Percentiles rank a stretch among this genome's conserved stretches.
phyloP scores from a whole-genome alignment of 2,797 vertebrate species.

The Hyperoplus lanceolatus region DNA sequence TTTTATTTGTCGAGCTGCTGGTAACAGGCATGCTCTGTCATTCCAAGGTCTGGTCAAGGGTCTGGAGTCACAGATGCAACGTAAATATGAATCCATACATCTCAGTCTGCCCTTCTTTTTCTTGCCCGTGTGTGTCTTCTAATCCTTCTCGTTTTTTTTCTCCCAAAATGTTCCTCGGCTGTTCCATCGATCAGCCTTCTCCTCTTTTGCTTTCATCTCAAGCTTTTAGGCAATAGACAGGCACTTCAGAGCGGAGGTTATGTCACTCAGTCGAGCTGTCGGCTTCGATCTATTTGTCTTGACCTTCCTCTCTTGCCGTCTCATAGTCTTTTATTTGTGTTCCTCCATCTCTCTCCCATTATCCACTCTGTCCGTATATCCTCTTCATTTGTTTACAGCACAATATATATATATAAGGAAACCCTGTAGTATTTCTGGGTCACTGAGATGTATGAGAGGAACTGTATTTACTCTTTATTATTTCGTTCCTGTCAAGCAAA shows the following conservation, averaged over 20 bases:
- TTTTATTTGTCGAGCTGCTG: constrained; percentile 64
- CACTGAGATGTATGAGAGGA: constrained; percentile 86
- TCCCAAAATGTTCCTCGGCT: constrained; percentile 25
- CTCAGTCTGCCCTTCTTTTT: constrained; percentile 76
- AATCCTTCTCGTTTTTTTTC: constrained; percentile 35
- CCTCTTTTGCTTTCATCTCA: constrained; percentile 66
- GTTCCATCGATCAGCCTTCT: constrained; percentile 38
- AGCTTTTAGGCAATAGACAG: constrained; percentile 53
- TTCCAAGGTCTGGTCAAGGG: constrained; percentile 87
- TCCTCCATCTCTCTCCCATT: constrained; percentile 40
- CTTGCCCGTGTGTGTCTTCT: constrained; percentile 47
- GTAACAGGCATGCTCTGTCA: constrained; percentile 84
- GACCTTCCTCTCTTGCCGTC: constrained; percentile 38
- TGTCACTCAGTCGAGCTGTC: constrained; percentile 55
- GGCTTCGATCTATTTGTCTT: constrained; percentile 57
- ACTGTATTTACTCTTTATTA: constrained; percentile 71
- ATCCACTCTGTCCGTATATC: constrained; percentile 20
- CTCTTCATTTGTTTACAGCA: constrained; percentile 25
- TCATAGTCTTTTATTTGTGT: constrained; percentile 29
- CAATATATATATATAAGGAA: constrained; percentile 27
- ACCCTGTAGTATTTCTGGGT: constrained; percentile 61
- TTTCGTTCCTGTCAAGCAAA: constrained; percentile 60
- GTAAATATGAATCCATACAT: constrained; percentile 88
- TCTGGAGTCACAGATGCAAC: constrained; percentile 84
- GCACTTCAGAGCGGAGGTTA: constrained; percentile 53